Evolutionary conservation across 2,113 vertebrate species (phyloP).

Genomic region (Fulica atra): DNA sequence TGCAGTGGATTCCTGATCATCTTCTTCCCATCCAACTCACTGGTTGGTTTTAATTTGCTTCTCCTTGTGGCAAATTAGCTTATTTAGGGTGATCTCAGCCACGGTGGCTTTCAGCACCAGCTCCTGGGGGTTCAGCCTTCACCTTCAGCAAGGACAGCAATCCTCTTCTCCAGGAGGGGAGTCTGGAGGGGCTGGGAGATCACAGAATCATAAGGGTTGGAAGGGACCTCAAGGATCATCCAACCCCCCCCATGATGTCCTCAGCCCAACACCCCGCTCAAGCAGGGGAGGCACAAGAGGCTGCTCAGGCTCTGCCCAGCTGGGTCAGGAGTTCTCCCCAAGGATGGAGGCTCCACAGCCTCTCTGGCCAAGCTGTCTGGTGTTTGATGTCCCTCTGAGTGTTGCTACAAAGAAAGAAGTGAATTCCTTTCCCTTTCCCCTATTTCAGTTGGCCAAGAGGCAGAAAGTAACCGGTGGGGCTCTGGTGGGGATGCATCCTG

Average conservation of each 20-base stretch:
- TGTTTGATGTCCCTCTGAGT: background rate
- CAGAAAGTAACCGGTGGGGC: background rate
- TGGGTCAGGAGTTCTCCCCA: background rate
- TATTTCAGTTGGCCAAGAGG: background rate
- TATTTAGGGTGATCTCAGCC: background rate
- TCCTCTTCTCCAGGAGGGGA: background rate
- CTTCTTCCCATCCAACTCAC: background rate
- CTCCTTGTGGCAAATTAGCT: background rate
- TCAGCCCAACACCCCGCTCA: fast-evolving
- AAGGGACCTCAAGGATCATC: background rate
- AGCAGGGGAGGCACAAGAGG: background rate
- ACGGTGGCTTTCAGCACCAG: background rate
- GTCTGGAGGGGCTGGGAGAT: background rate
- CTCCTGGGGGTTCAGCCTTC: background rate
- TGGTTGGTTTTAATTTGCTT: background rate
- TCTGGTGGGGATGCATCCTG: background rate
- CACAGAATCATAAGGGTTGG: background rate
- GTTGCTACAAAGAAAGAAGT: too few species aligned
- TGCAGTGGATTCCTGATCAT: background rate
- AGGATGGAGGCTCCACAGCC: background rate
- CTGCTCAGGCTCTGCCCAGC: background rate
- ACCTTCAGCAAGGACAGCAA: background rate
- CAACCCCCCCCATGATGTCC: background rate
- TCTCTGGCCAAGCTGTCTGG: background rate
- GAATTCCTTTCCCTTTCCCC: too few species aligned